phyloP scores from a whole-genome alignment of 2,888 invertebrate genomes.

The Helleia helle region DNA sequence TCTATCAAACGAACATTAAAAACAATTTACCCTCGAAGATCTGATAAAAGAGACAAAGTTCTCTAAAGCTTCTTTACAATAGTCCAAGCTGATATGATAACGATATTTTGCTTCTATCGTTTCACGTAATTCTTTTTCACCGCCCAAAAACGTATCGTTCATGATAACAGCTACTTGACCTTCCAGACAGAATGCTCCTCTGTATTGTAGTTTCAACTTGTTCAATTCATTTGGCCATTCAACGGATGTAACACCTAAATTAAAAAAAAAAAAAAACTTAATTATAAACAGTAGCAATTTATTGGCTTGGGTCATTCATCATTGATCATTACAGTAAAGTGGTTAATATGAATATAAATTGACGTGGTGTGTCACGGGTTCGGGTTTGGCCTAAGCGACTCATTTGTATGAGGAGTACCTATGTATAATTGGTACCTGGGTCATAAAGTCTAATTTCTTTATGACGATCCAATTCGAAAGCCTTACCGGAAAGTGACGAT shows the following conservation, averaged over 20 bases:
- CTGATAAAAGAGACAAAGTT: conserved; percentile 54
- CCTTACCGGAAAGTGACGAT: too few relatives aligned
- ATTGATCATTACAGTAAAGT: too few relatives aligned
- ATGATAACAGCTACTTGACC: conserved; percentile 63
- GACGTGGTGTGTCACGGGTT: too few relatives aligned
- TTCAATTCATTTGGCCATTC: conserved; percentile 54
- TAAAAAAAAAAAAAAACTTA: neutral
- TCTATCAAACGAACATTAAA: too few relatives aligned
- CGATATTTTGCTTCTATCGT: conserved; percentile 55
- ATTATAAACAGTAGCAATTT: neutral
- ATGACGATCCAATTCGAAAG: too few relatives aligned
- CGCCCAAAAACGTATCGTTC: conserved; percentile 67
- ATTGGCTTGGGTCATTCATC: neutral
- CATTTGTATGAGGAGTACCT: too few relatives aligned
- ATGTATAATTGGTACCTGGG: too few relatives aligned
- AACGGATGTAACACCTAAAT: conserved; percentile 40
- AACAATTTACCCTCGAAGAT: conserved; percentile 50
- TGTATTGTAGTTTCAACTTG: conserved; percentile 49
- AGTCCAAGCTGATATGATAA: conserved; percentile 55
- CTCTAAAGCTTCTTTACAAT: conserved; percentile 48
- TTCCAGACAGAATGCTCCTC: conserved; percentile 57
- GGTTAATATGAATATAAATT: too few relatives aligned
- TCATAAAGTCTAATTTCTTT: too few relatives aligned
- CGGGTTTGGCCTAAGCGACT: too few relatives aligned
- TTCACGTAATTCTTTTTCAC: conserved; percentile 57